phyloP scores from a whole-genome alignment of 1,140 invertebrate species.

The Bombus haemorrhoidalis region DNA sequence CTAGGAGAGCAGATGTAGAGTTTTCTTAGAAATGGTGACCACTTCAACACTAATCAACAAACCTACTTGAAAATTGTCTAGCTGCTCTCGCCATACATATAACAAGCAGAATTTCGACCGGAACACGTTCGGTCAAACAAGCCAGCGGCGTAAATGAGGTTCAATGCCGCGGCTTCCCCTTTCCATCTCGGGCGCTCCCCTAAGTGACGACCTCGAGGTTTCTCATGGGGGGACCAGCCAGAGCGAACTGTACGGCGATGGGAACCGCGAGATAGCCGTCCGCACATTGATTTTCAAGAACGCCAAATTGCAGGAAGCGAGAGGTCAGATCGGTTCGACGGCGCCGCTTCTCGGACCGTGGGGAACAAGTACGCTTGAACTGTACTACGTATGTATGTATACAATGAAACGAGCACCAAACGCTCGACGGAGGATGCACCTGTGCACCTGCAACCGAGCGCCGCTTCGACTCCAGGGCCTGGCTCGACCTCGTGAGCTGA shows the following conservation, averaged over 20 bases:
- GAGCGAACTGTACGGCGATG: constrained; percentile 60
- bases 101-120: neutral
- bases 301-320: constrained; percentile 76
- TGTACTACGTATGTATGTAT: constrained; percentile 4
- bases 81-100: neutral
- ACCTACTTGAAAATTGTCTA: neutral
- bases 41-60: no score
- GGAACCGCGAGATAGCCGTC: constrained; percentile 70
- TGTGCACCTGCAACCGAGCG: constrained; percentile 54
- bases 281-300: constrained; percentile 74
- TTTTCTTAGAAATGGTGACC: no score
- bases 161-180: constrained; percentile 46
- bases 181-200: constrained; percentile 16
- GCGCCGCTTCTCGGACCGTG: constrained; percentile 40
- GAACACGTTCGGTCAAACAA: constrained; percentile 26
- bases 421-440: constrained; percentile 56
- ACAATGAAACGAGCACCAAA: neutral
- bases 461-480: constrained; percentile 11
- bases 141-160: constrained; percentile 46
- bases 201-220: constrained; percentile 17
- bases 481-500: constrained; percentile 42
- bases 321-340: constrained; percentile 67
- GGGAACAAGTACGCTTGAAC: constrained; percentile 45
- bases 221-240: constrained; percentile 43
- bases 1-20: no score